phyloP scores from a whole-genome alignment of 2,113 vertebrate genomes.

The Corvus hawaiiensis region DNA sequence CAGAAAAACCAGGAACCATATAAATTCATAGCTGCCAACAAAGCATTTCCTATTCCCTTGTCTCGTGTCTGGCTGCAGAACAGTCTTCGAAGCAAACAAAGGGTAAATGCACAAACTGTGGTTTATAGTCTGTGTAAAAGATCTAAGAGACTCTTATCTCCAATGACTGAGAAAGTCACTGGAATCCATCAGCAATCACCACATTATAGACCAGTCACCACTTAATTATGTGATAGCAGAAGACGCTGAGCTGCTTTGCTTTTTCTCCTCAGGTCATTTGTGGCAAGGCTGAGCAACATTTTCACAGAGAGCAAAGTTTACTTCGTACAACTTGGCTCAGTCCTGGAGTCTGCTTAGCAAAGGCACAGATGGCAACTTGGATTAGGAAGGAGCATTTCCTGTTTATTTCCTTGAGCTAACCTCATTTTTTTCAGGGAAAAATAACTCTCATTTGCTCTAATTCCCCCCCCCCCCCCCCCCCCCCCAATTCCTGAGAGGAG shows the following conservation, averaged over 20 bases:
- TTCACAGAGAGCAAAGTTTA: neutral
- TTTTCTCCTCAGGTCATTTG: neutral
- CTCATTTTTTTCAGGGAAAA: neutral
- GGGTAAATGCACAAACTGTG: neutral
- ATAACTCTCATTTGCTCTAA: neutral
- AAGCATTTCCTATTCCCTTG: neutral
- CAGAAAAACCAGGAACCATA: neutral
- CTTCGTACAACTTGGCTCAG: neutral
- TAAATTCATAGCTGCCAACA: neutral
- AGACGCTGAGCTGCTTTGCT: neutral
- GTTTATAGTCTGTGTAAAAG: neutral
- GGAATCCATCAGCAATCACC: neutral
- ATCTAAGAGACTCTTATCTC: neutral
- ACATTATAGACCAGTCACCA: neutral
- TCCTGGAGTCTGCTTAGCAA: neutral
- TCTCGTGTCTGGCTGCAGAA: neutral
- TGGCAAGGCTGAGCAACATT: neutral
- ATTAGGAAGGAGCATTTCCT: slow-evolving; percentile 31
- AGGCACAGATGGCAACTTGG: neutral
- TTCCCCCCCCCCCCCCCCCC: fast-evolving
- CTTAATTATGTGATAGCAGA: neutral
- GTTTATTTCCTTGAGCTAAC: slow-evolving; percentile 13
- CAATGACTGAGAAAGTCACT: neutral
- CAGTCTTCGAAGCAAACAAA: neutral
- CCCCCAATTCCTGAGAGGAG: neutral